Evolutionary conservation across 2,797 vertebrate genomes (phyloP), one percentile per base, ranked within the genome.

Genomic region (Halcyon smyrnensis): DNA sequence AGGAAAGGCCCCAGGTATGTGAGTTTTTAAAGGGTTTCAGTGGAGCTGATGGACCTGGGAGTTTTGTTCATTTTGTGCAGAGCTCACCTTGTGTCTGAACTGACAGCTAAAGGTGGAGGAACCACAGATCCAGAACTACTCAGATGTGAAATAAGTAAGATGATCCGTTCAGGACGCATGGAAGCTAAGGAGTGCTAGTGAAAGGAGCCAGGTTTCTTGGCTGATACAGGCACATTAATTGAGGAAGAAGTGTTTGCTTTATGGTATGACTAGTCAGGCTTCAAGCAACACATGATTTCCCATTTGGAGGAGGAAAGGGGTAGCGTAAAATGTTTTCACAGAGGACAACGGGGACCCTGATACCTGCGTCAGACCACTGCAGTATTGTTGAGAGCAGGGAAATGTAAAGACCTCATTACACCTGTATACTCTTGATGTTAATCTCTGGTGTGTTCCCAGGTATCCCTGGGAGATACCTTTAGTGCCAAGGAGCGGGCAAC

Each of bases 181-280:
- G 73, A 96, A 94, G 77, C 62, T 56, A 67, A 70, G 63, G 50
- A 89, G 68, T 70, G 53, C 62, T 56, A 57, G 41, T 74, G 56
- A 75, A 80, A 80, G 87, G 45, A 92, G 83, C 63, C 91, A 84
- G 84, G 46, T 51, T 90, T 95, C 85, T 89, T 95, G 87, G 87
- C 56, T 82, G n/a, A 69, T 84, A 32, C 4, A 63, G 39, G 34
- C 2, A 0, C 25, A 39, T 90, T 91, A 70, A 76, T 90, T 0
- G 10, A 95, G 85, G 69, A 87, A 91, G 70, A 90, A 69, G 13
- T 90, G 84, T 94, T 96, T 95, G 70, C 85, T 96, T 93, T 91
- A 89, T 75, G 92, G 89, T 64, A 85, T 21, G 53, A 54, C 51
- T 69, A 79, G 80, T 90, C 74, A 36, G 70, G 90, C 74, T 91